These are phyloP conservation scores for Tethea ocularis DNA, from an alignment of 2,888 invertebrate species.

Conservation along the genomic window DNA sequence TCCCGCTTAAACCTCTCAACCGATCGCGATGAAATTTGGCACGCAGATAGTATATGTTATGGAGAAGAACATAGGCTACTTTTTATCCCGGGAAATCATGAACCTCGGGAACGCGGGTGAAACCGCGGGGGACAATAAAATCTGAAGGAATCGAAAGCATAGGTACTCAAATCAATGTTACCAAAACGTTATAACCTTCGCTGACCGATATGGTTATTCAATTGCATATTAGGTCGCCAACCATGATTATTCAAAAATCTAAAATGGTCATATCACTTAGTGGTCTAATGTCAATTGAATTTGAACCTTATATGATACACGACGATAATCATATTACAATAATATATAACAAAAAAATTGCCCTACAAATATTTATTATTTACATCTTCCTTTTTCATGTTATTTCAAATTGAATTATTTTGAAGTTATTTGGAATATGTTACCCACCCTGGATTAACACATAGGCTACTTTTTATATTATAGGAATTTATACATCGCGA, in stretches of 20 bases:
- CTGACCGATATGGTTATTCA: not conserved
- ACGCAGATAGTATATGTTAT: too few species aligned
- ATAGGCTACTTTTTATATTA: too few species aligned
- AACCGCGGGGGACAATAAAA: too few species aligned
- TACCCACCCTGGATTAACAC: too few species aligned
- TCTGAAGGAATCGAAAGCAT: too few species aligned
- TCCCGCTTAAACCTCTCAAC: too few species aligned
- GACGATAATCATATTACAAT: not conserved
- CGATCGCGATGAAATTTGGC: too few species aligned
- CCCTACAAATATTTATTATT: not conserved
- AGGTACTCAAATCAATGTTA: too few species aligned
- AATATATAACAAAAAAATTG: not conserved
- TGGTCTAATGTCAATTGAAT: not conserved
- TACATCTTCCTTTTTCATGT: not conserved
- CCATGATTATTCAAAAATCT: not conserved
- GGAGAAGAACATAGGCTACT: too few species aligned
- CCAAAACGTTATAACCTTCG: not conserved
- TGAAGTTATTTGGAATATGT: not conserved
- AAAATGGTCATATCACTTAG: not conserved
- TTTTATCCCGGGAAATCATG: too few species aligned
- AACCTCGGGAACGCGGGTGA: too few species aligned
- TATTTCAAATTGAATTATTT: not conserved
- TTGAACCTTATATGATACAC: not conserved
- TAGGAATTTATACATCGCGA: too few species aligned
- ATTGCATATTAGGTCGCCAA: not conserved